Evolutionary conservation across 1,140 invertebrate genomes (phyloP), one percentile per base, ranked within the genome.

Genomic region (Metaphire vulgaris): DNA sequence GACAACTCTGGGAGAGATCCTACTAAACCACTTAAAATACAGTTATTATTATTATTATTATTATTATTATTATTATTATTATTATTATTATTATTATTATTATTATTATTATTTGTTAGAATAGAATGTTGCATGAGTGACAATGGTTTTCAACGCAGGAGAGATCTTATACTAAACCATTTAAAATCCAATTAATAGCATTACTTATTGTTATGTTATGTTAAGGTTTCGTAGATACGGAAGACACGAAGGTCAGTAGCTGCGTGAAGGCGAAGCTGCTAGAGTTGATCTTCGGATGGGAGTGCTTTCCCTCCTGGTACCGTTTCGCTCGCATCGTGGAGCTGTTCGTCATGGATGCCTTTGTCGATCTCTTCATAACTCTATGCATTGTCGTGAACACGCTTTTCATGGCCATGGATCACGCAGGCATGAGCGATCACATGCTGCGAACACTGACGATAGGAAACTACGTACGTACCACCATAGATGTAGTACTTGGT

Each of bases 361-460:
- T 98, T 84, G 93, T 98, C 79, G 97, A 99, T 86, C 89, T 98
- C 76, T 97, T 98, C 87, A 98, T 99, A 84, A 98, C 95, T 16
- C 88, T 98, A 68, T 98, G 95, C 87, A 99, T 99, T 87, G 93
- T 97, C 69, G 92, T 98, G 78, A 99, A 99, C 85, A 98, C 96
- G 0, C 88, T 98, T 78, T 97, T 98, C 87, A 98, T 99, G 96
- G 95, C 96, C 15, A 88, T 97, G 84, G 96, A 98, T 87, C 94
- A 97, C 86, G 92, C 98, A 86, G 91, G 94, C 79, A 96, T 97
- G 93, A 74, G 80, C 15, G 69, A 80, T 14, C 73, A 68, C 0
- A 77, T 85, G 12, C 92, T 94, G 69, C 89, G 87, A 76, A 89
- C 92, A 16, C 89, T 85, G 6, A 74, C 77, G 31, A 68, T 82